Conservation (phyloP, 2,113 vertebrate genomes). For the Bubo blakistoni region DNA sequence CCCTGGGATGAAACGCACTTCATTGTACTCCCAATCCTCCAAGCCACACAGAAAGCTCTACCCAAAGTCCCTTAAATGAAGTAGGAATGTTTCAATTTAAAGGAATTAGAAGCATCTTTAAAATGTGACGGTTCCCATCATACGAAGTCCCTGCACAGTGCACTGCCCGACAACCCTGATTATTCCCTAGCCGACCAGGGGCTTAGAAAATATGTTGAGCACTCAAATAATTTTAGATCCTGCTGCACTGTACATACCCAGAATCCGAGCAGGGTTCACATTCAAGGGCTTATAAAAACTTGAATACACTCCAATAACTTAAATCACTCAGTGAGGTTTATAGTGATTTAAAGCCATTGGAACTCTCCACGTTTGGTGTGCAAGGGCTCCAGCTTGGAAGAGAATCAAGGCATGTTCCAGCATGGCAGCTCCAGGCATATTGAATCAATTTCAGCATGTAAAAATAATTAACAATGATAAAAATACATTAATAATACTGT, state of each 20-base stretch:
- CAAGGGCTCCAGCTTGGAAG: slow-evolving; percentile 57
- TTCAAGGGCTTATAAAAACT: slow-evolving; percentile 64
- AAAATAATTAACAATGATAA: slow-evolving; percentile 72
- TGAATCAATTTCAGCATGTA: slow-evolving; percentile 72
- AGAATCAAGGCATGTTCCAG: slow-evolving; percentile 65
- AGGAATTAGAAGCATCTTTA: slow-evolving; percentile 62
- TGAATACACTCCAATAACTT: slow-evolving; percentile 67
- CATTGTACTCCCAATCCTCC: not conserved
- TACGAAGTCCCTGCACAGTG: not conserved
- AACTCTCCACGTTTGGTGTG: slow-evolving; percentile 46
- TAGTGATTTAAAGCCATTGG: slow-evolving; percentile 68
- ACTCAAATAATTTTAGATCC: slow-evolving; percentile 63
- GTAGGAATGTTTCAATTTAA: slow-evolving; percentile 53
- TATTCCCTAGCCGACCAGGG: slow-evolving; percentile 28
- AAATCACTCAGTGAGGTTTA: slow-evolving; percentile 66
- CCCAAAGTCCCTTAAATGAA: slow-evolving; percentile 13
- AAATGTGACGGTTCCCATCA: slow-evolving; percentile 46
- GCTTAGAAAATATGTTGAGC: slow-evolving; percentile 55
- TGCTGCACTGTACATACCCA: slow-evolving; percentile 49
- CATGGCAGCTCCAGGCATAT: slow-evolving; percentile 67
- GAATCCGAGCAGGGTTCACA: slow-evolving; percentile 51
- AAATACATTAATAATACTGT: slow-evolving; percentile 66
- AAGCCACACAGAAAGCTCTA: not conserved
- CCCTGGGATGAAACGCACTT: not conserved
- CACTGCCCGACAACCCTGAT: slow-evolving; percentile 11